phyloP scores from a whole-genome alignment of 2,888 invertebrate genomes.

The Creontiades dilutus region DNA sequence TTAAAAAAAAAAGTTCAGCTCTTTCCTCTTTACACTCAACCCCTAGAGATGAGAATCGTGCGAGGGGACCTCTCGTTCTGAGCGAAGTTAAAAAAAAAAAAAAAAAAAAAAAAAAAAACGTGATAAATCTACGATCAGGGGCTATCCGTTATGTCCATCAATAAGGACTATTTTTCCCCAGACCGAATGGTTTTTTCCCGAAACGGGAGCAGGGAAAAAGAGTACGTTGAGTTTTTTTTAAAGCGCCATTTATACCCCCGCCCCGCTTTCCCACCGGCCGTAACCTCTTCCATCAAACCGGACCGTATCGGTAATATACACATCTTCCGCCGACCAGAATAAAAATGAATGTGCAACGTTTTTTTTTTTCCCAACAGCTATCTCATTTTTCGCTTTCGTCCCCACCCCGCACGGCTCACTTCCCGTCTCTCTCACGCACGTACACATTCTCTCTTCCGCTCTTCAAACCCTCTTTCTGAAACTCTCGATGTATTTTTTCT shows the following conservation, averaged over 20 bases:
- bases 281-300: slow-evolving; percentile 23
- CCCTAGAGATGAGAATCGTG: slow-evolving; percentile 43
- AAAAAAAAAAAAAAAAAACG: slow-evolving; percentile 57
- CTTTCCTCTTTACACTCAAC: neutral
- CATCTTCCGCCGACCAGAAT: slow-evolving; percentile 70
- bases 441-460: neutral
- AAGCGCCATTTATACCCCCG: slow-evolving; percentile 62
- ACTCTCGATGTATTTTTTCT: slow-evolving; percentile 61
- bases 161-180: slow-evolving; percentile 67
- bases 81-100: slow-evolving; percentile 12
- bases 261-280: neutral
- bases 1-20: slow-evolving; percentile 62
- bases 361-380: slow-evolving; percentile 22
- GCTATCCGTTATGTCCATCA: slow-evolving; percentile 72
- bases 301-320: slow-evolving; percentile 70
- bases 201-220: slow-evolving; percentile 43
- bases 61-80: neutral
- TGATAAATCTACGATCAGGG: slow-evolving; percentile 73
- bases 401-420: neutral
- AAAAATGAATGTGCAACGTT: slow-evolving; percentile 70
- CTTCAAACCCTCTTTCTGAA: slow-evolving; percentile 53
- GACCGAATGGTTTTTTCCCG: neutral
- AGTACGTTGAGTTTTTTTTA: slow-evolving; percentile 56
- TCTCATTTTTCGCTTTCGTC: neutral
- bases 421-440: neutral